Evolutionary conservation across 2,888 invertebrate genomes (phyloP).

Genomic region (Apamea epomidion): DNA sequence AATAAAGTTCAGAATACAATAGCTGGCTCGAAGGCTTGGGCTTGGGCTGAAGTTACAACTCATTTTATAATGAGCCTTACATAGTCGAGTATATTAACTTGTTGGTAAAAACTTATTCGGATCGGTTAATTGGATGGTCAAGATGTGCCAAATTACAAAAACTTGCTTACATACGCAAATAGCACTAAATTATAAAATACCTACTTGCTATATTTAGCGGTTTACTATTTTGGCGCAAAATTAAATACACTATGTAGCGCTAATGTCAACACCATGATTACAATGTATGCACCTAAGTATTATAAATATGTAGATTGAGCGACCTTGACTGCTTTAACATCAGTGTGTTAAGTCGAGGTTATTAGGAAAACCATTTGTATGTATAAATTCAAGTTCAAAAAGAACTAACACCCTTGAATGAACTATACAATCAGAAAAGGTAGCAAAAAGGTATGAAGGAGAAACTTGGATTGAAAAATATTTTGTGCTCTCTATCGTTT

Average conservation of each 20-base stretch:
- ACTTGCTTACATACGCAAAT: slow-evolving; percentile 5
- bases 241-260: slow-evolving; percentile 7
- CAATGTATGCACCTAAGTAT: slow-evolving; percentile 11
- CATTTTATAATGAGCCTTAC: background rate
- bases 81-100: background rate
- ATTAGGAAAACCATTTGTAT: slow-evolving; percentile 25
- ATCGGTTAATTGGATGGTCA: background rate
- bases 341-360: slow-evolving; percentile 46
- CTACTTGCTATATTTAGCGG: background rate
- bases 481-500: slow-evolving; percentile 35
- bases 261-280: slow-evolving; percentile 19
- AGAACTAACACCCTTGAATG: slow-evolving; percentile 7
- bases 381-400: slow-evolving; percentile 26
- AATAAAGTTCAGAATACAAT: background rate
- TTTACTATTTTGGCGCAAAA: slow-evolving; percentile 10
- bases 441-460: slow-evolving; percentile 22
- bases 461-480: slow-evolving; percentile 17
- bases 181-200: background rate
- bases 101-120: background rate
- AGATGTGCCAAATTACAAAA: slow-evolving; percentile 18
- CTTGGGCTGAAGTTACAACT: background rate
- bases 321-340: slow-evolving; percentile 42
- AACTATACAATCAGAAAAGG: slow-evolving; percentile 2
- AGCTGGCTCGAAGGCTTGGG: background rate
- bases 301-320: slow-evolving; percentile 23